Percentiles rank a stretch among this genome's conserved stretches.
These are phyloP conservation scores for Calyptomena viridis DNA, from an alignment of 2,113 vertebrate species.

Conservation along the genomic window DNA sequence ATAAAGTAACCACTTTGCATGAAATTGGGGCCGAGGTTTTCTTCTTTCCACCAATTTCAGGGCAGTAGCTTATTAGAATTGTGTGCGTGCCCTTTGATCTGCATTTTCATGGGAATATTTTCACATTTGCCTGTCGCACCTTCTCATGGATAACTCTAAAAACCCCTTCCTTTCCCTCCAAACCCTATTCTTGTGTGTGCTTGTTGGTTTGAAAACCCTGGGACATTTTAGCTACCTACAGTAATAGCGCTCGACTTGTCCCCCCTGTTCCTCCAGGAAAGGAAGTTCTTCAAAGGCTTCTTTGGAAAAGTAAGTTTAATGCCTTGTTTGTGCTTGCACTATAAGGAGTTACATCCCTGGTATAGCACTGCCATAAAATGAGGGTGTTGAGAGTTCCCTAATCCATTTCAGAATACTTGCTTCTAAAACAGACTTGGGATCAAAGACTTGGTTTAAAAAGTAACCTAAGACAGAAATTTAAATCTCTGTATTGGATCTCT, in stretches of 20 bases:
- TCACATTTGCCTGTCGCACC: constrained; percentile 74
- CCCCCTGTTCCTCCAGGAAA: constrained; percentile 98
- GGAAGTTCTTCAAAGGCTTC: constrained; percentile 99
- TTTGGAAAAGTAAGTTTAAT: constrained; percentile 99
- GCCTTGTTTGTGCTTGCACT: constrained; percentile 76
- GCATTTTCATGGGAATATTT: constrained; percentile 74
- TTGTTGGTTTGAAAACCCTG: constrained; percentile 80
- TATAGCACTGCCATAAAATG: constrained; percentile 64
- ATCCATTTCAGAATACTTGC: constrained; percentile 13
- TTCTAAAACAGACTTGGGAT: not conserved
- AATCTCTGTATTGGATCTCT: not conserved
- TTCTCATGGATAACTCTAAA: constrained; percentile 76
- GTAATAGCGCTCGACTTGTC: constrained; percentile 97
- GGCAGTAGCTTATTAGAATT: constrained; percentile 58
- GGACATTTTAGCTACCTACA: constrained; percentile 82
- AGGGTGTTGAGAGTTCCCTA: not conserved
- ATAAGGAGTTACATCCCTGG: constrained; percentile 87
- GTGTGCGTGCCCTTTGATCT: constrained; percentile 63
- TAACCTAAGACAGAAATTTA: not conserved
- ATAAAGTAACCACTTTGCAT: constrained; percentile 75
- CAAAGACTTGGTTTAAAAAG: not conserved
- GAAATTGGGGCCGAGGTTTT: constrained; percentile 69
- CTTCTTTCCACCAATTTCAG: constrained; percentile 68
- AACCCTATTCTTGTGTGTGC: constrained; percentile 72
- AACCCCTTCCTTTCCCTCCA: constrained; percentile 69